A percentile compares a stretch with the other conserved stretches of the same genome.
Evolutionary conservation across 2,888 invertebrate species (phyloP).

Genomic region (Zootermopsis nevadensis): DNA sequence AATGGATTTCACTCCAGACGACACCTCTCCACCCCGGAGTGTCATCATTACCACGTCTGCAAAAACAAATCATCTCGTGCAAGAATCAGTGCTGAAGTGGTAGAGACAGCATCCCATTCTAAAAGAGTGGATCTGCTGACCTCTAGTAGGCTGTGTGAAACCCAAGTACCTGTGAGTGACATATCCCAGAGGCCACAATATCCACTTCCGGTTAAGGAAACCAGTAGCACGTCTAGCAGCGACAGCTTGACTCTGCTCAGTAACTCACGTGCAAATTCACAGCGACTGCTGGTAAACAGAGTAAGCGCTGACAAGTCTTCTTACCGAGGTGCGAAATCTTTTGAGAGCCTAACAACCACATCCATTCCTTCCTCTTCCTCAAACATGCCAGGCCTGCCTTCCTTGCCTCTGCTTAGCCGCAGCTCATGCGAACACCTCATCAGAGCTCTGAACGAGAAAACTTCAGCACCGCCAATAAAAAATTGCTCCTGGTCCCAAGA

Average conservation of each 20-base stretch:
- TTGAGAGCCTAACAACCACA: neutral
- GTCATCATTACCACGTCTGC: neutral
- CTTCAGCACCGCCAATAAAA: slow-evolving; percentile 57
- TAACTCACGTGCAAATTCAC: neutral
- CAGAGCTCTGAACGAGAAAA: slow-evolving; percentile 33
- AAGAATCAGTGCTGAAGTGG: slow-evolving; percentile 45
- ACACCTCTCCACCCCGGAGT: slow-evolving; percentile 32
- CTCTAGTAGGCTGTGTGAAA: slow-evolving; percentile 56
- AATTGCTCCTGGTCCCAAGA: slow-evolving; percentile 74
- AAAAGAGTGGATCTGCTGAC: slow-evolving; percentile 44
- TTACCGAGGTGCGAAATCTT: slow-evolving; percentile 12
- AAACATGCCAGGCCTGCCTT: slow-evolving; percentile 41
- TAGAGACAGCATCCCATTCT: neutral
- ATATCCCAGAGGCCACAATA: slow-evolving; percentile 58
- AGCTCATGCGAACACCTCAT: slow-evolving; percentile 45
- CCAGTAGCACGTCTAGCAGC: slow-evolving; percentile 34
- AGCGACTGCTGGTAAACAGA: neutral
- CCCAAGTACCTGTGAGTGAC: neutral
- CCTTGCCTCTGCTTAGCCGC: slow-evolving; percentile 31
- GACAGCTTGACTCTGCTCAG: slow-evolving; percentile 37
- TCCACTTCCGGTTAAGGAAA: slow-evolving; percentile 56
- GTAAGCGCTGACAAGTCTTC: neutral
- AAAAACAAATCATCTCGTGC: slow-evolving; percentile 34
- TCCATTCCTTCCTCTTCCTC: slow-evolving; percentile 15
- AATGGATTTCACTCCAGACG: slow-evolving; percentile 27